Percentiles rank a stretch among this genome's conserved stretches.
phyloP scores from a whole-genome alignment of 2,113 vertebrate genomes.

The Accipiter cooperii region DNA sequence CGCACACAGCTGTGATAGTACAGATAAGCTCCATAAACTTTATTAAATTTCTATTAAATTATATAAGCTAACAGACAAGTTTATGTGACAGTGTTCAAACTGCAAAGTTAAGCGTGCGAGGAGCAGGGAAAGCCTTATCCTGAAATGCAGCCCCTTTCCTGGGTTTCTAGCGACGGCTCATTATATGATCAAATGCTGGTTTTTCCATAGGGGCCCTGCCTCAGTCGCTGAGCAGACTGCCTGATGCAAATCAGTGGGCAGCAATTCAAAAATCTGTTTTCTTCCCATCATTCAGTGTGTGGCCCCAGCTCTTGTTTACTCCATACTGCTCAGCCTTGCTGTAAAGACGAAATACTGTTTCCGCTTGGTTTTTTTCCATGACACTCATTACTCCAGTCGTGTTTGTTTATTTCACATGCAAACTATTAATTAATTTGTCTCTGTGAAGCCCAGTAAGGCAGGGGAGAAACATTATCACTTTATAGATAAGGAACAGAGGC shows the following conservation, averaged over 20 bases:
- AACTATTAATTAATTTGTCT: constrained; percentile 30
- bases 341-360: neutral
- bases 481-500: neutral
- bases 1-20: neutral
- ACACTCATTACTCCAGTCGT: neutral
- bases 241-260: constrained; percentile 6
- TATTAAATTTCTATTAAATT: neutral
- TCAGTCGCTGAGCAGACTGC: neutral
- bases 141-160: neutral
- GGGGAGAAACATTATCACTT: neutral
- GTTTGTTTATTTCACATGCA: constrained; percentile 14
- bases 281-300: neutral
- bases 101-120: neutral
- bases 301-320: constrained; percentile 1
- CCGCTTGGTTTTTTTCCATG: neutral
- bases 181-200: neutral
- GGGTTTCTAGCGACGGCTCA: neutral
- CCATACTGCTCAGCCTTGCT: neutral
- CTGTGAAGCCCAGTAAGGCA: neutral
- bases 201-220: neutral
- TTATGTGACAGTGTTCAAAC: neutral
- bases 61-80: neutral
- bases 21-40: neutral
- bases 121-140: neutral
- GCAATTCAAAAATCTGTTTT: neutral